Base-by-base conservation (phyloP, 2,113 vertebrate genomes). In the Esox niger region DNA sequence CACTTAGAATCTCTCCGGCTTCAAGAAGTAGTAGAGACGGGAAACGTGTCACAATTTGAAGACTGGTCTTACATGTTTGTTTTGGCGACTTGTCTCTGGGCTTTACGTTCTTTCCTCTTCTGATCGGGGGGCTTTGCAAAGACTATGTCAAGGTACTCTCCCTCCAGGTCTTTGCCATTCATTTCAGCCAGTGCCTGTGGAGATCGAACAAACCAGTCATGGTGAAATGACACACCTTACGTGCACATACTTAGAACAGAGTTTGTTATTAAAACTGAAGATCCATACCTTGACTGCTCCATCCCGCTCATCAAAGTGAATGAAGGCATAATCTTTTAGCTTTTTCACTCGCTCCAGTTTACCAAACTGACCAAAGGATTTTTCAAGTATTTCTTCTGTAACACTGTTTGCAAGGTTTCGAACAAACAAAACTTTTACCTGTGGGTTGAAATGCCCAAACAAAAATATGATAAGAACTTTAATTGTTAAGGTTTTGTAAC, bases 81-180 rank as follows among this genome's bases (percentile, higher is more conserved):
- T 88, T 98, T 98, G 85, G 95, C 94, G 27, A 95, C 95, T 91
- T 98, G 97, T 75, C 97, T 94, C 89, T 98, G 96, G 65, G 96
- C 96, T 88, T 99, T 98, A 59, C 97, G 95, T 82, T 99, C 97
- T 88, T 99, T 99, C 80, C 96, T 92, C 79, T 98, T 99, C 91
- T 98, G 96, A 90, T 99, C 97, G 9, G 97, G 97, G 64, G 97
- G 97, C 76, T 99, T 99, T 79, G 97, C 97, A 79, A 99, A 98
- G 80, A 99, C 97, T 38, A 99, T 98, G 91, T 98, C 96, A 64
- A 99, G 95, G 66, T 91, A 92, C 82, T 99, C 96, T 71, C 97
- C 97, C 84, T 99, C 97, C 88, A 99, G 90, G 80, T 96, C 94
- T 88, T 94, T 95, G 49, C 97, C 97, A 77, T 99, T 98, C 97